These are phyloP conservation scores for Mohoua ochrocephala DNA, from an alignment of 2,113 vertebrate genomes.

Conservation along the genomic window DNA sequence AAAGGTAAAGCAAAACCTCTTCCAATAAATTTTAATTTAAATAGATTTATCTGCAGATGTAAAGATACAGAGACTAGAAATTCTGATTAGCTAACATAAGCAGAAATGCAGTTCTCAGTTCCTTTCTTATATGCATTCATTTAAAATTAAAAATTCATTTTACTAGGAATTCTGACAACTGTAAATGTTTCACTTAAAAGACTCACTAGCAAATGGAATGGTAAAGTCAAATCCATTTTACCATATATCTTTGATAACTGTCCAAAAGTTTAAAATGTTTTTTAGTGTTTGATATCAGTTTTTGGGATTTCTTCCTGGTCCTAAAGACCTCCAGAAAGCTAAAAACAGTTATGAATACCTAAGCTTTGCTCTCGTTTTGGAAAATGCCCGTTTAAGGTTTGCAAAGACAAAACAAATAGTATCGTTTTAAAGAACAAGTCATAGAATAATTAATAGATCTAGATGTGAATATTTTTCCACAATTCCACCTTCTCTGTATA, in stretches of 20 bases:
- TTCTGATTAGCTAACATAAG: not conserved
- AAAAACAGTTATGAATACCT: not conserved
- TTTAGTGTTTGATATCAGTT: not conserved
- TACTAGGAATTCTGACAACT: not conserved
- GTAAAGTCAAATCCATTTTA: not conserved
- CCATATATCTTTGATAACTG: not conserved
- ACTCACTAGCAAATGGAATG: not conserved
- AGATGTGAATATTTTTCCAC: not conserved
- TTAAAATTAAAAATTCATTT: conserved; percentile 37
- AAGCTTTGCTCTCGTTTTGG: not conserved
- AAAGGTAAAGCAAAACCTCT: conserved; percentile 20
- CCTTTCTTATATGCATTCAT: not conserved
- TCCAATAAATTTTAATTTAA: not conserved
- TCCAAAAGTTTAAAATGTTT: not conserved
- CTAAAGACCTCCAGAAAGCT: not conserved
- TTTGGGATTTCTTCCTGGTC: not conserved
- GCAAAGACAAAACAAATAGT: not conserved
- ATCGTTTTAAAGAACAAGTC: not conserved
- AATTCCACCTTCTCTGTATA: not conserved
- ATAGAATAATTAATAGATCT: not conserved
- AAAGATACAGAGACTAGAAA: not conserved
- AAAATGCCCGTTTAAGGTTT: not conserved
- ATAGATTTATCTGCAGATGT: not conserved
- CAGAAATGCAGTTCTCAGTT: not conserved
- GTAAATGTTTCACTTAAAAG: not conserved